Conservation (phyloP, 1,140 invertebrate species). For the Rhizoglyphus robini region DNA sequence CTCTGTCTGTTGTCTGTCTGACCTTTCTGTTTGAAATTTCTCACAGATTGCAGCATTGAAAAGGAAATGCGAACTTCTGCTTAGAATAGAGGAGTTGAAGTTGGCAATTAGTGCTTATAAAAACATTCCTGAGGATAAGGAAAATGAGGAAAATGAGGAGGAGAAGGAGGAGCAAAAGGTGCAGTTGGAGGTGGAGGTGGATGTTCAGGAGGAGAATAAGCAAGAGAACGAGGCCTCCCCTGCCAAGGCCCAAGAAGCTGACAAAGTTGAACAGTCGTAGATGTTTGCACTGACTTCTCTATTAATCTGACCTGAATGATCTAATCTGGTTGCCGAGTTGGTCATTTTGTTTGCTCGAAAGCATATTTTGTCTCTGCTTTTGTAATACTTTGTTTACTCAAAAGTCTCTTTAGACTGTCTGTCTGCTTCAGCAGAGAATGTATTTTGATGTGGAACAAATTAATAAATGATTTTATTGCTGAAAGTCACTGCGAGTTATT, state of each 20-base stretch:
- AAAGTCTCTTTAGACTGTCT: too few species aligned
- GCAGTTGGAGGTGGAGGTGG: not conserved
- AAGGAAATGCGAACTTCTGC: not conserved
- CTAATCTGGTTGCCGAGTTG: too few species aligned
- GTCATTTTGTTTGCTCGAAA: too few species aligned
- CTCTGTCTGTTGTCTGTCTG: not conserved
- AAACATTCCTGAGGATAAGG: not conserved
- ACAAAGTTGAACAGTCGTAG: not conserved
- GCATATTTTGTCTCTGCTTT: too few species aligned
- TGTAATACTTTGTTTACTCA: too few species aligned
- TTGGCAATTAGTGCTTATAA: not conserved
- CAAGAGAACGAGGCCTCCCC: not conserved
- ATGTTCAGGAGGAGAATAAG: not conserved
- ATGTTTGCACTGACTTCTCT: too few species aligned
- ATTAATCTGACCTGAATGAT: too few species aligned
- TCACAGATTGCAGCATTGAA: not conserved
- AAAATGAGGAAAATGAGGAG: not conserved
- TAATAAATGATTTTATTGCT: too few species aligned
- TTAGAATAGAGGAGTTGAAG: not conserved
- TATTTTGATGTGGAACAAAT: too few species aligned
- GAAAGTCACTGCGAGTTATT: too few species aligned
- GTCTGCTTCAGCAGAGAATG: too few species aligned
- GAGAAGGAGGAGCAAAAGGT: not conserved
- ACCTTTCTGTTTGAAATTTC: not conserved
- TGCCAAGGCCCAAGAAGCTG: not conserved